Percentiles rank a stretch among this genome's conserved stretches.
Evolutionary conservation across 2,888 invertebrate species (phyloP).

Genomic region (Dichetophora obliterata): DNA sequence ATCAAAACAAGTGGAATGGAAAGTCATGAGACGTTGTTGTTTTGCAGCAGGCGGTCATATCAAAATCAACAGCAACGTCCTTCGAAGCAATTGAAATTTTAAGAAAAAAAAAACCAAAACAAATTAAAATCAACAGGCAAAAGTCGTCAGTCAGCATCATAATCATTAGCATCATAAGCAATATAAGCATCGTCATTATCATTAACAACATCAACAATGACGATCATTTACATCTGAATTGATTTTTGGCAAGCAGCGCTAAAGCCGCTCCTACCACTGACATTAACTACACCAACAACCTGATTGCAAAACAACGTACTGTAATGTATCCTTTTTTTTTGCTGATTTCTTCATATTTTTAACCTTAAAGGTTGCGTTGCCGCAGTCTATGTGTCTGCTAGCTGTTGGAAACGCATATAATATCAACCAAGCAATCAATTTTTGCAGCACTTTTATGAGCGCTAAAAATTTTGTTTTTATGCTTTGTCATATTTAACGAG

Average conservation of each 20-base stretch:
- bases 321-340: neutral
- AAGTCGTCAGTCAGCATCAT: neutral
- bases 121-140: neutral
- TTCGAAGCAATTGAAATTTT: neutral
- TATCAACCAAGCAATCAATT: neutral
- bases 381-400: neutral
- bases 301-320: neutral
- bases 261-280: neutral
- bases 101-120: neutral
- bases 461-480: neutral
- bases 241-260: neutral
- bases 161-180: neutral
- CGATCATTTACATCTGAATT: neutral
- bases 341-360: neutral
- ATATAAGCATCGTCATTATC: neutral
- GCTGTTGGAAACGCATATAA: neutral
- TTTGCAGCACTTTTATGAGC: neutral
- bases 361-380: neutral
- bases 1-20: neutral
- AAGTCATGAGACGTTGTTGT: neutral
- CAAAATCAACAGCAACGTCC: slow-evolving; percentile 3
- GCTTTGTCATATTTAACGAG: neutral
- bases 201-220: neutral
- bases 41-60: neutral
- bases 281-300: neutral